Evolutionary conservation across 1,140 invertebrate species (phyloP).

Genomic region (Drosophila neocordata): DNA sequence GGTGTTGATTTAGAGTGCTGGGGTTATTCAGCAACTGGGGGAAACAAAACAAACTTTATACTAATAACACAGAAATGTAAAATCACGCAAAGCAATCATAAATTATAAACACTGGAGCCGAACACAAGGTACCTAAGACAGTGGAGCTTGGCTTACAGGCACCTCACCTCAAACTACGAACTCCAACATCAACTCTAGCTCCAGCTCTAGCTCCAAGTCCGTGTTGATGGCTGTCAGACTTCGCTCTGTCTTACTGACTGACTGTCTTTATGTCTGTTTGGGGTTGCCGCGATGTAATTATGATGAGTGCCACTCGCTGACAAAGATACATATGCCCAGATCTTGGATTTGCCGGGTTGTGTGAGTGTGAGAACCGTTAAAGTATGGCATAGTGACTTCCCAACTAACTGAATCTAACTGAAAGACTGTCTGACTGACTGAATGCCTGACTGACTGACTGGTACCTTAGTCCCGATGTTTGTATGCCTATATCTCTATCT

Average conservation of each 20-base stretch:
- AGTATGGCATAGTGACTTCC: constrained; percentile 59
- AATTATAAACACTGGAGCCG: constrained; percentile 56
- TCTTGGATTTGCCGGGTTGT: constrained; percentile 36
- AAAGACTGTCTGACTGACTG: constrained; percentile 32
- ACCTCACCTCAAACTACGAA: background rate
- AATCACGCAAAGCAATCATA: constrained; percentile 69
- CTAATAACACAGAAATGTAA: constrained; percentile 66
- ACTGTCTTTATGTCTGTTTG: constrained; percentile 7
- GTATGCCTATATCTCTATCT: constrained; percentile 3
- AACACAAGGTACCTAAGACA: constrained; percentile 22
- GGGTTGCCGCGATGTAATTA: constrained; percentile 50
- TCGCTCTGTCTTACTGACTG: constrained; percentile 22
- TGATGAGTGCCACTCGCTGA: constrained; percentile 64
- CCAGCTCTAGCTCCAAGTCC: too few species aligned
- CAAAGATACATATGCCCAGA: constrained; percentile 57
- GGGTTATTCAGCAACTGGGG: constrained; percentile 11
- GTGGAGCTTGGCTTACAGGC: constrained; percentile 16
- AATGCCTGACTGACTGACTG: constrained; percentile 12
- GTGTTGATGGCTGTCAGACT: constrained; percentile 19
- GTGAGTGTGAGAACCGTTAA: constrained; percentile 66
- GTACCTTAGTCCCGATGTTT: constrained; percentile 2
- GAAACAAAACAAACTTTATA: constrained; percentile 54
- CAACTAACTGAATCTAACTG: constrained; percentile 27
- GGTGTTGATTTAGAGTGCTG: constrained; percentile 15
- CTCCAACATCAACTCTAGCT: too few species aligned